Base-by-base conservation (phyloP, 37 sponge, comb jelly and placozoan species). In the Axinella damicornis region DNA sequence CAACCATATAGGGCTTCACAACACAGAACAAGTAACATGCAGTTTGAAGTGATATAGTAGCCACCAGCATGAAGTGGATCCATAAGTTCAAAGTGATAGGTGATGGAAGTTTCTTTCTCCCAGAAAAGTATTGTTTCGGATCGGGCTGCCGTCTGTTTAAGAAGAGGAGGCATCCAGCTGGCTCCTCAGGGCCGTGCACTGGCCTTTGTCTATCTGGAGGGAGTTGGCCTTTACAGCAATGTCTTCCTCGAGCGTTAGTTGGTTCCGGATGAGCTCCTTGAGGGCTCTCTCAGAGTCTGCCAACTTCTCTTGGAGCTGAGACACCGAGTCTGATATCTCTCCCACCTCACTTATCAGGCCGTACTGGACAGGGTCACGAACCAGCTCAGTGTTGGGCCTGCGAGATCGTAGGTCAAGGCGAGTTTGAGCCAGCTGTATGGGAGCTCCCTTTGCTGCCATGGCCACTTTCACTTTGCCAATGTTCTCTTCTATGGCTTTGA, bases 321-420 rank as follows among this genome's bases (percentile, higher is more conserved):
- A 39, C 2, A 88, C 41, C 24, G 85, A 82, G 40, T 32, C 76
- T 14, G 69, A 70, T 33, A 97, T 94, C 70, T 94, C 84, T 11
- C 70, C 76, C 68, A 96, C 98, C 67, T 98, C 98, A 20, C 72
- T 71, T 17, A 90, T 83, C 37, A 98, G 88, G 37, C 90, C 85
- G 69, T 86, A 86, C 79, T 98, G 98, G 62, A 90, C 92, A 53
- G 98, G 96, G 68, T 98, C 98, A 5, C 96, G 79, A 6, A 96
- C 96, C 53, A 96, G 85, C 85, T 98, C 98, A 13, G 85, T 81
- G 66, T 92, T 92, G 56, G 96, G 96, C 13, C 98, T 80, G 33
- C 83, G 80, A 21, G 83, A 76, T 5, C 98, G 74, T 19, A 77
- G 73, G 37, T 87, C 81, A 0, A 98, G 88, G 9, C 96, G 73